Conservation (phyloP, 2,113 vertebrate species). For the Toxotes chatareus region DNA sequence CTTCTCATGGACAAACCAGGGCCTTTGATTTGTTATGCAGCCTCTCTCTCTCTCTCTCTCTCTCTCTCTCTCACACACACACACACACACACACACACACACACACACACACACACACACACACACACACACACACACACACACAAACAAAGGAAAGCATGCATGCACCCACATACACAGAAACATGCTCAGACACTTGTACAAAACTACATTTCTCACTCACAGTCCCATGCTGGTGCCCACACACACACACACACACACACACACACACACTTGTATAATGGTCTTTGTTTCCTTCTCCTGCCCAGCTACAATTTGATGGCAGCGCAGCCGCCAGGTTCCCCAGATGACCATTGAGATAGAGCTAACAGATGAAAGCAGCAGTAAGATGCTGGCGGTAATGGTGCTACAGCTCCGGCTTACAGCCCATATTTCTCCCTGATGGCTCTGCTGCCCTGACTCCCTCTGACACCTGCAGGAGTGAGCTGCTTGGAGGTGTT, state of each 20-base stretch:
- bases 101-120: slow-evolving; percentile 16
- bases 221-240: slow-evolving; percentile 6
- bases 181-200: slow-evolving; percentile 14
- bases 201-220: slow-evolving; percentile 51
- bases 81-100: slow-evolving; percentile 12
- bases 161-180: slow-evolving; percentile 16
- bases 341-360: slow-evolving; percentile 81
- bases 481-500: slow-evolving; percentile 63
- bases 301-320: slow-evolving; percentile 70
- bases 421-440: slow-evolving; percentile 79
- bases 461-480: slow-evolving; percentile 76
- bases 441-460: slow-evolving; percentile 64
- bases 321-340: slow-evolving; percentile 68
- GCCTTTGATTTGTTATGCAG: slow-evolving; percentile 59
- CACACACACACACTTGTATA: slow-evolving; percentile 44
- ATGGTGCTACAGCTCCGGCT: slow-evolving; percentile 75
- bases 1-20: slow-evolving; percentile 50
- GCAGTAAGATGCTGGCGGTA: slow-evolving; percentile 76
- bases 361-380: slow-evolving; percentile 81
- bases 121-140: slow-evolving; percentile 15
- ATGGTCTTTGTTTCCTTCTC: slow-evolving; percentile 70
- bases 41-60: not conserved
- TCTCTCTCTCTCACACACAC: not conserved
- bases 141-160: slow-evolving; percentile 27
- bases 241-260: slow-evolving; percentile 33